Percentiles rank a stretch among this genome's conserved stretches.
Evolutionary conservation across 2,797 vertebrate species (phyloP).

Genomic region (Spea hammondii): DNA sequence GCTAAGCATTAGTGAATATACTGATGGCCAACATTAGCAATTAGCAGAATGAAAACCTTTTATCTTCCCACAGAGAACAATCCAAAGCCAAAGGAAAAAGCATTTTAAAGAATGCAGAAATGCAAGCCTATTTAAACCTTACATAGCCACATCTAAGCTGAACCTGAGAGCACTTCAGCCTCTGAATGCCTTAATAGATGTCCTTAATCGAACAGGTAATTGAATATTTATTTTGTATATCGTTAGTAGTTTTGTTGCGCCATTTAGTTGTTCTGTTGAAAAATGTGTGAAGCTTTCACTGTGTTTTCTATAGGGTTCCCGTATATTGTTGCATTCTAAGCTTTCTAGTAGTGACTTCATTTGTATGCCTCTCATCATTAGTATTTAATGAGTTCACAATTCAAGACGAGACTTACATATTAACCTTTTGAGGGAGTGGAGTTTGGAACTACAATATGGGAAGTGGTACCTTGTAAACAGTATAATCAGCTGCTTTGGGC

Average conservation of each 20-base stretch:
- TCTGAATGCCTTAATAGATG: not conserved
- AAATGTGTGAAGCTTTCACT: not conserved
- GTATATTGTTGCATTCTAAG: not conserved
- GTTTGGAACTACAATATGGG: too few species aligned
- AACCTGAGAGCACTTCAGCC: slow-evolving; percentile 1
- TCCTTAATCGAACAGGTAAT: slow-evolving; percentile 9
- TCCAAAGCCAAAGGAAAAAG: not conserved
- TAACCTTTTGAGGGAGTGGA: not conserved
- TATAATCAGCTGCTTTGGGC: too few species aligned
- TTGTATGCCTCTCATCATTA: not conserved
- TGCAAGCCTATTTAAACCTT: not conserved
- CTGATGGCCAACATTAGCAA: not conserved
- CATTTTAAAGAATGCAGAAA: not conserved
- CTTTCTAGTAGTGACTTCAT: not conserved
- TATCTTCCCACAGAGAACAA: slow-evolving; percentile 5
- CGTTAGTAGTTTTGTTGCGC: slow-evolving; percentile 19
- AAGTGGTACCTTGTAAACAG: too few species aligned
- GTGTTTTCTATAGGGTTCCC: not conserved
- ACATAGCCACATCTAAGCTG: slow-evolving; percentile 3
- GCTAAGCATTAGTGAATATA: not conserved
- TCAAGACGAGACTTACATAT: not conserved
- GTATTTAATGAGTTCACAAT: not conserved
- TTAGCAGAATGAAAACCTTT: slow-evolving; percentile 2
- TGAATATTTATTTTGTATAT: slow-evolving; percentile 22
- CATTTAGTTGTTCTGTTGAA: slow-evolving; percentile 6